Evolutionary conservation across 2,888 invertebrate genomes (phyloP).

Genomic region (Perizoma affinitatum): DNA sequence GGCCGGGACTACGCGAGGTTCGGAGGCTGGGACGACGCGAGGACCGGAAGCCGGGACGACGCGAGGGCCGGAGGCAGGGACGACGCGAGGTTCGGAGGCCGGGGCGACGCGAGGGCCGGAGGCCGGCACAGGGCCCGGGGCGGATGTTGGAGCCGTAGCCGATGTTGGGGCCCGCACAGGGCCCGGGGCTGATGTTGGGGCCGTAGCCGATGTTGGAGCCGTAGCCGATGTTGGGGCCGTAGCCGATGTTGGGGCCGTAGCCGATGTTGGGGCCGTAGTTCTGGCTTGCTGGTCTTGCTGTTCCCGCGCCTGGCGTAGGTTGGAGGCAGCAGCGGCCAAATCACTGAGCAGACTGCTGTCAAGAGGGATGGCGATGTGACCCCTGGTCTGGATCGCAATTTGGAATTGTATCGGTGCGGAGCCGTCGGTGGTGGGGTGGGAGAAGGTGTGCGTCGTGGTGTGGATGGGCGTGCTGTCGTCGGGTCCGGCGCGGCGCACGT

Average conservation of each 20-base stretch:
- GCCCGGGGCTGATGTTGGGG: too few relatives aligned
- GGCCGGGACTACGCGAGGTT: too few relatives aligned
- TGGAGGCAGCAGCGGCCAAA: conserved; percentile 41
- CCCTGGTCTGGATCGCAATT: conserved; percentile 66
- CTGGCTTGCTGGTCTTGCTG: too few relatives aligned
- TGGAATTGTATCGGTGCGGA: conserved; percentile 61
- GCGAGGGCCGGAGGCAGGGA: neutral
- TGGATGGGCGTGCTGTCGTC: conserved; percentile 3
- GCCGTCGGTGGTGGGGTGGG: conserved; percentile 49
- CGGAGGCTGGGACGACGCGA: neutral
- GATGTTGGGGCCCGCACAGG: too few relatives aligned
- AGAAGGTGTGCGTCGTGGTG: conserved; percentile 16
- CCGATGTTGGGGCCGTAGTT: neutral
- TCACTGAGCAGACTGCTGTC: conserved; percentile 55
- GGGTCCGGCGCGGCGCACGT: conserved; percentile 2
- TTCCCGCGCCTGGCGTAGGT: conserved; percentile 21
- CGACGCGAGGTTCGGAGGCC: neutral
- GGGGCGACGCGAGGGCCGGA: neutral
- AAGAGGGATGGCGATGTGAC: conserved; percentile 61
- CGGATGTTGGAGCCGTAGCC: neutral
- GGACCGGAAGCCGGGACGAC: neutral
- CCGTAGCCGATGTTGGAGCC: too few relatives aligned
- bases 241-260: too few relatives aligned
- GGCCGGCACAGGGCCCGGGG: neutral
- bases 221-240: too few relatives aligned